A percentile compares a stretch with the other conserved stretches of the same genome.
These are phyloP conservation scores for Nesogale talazaci DNA, from an alignment of 2,113 vertebrate species.

Conservation along the genomic window DNA sequence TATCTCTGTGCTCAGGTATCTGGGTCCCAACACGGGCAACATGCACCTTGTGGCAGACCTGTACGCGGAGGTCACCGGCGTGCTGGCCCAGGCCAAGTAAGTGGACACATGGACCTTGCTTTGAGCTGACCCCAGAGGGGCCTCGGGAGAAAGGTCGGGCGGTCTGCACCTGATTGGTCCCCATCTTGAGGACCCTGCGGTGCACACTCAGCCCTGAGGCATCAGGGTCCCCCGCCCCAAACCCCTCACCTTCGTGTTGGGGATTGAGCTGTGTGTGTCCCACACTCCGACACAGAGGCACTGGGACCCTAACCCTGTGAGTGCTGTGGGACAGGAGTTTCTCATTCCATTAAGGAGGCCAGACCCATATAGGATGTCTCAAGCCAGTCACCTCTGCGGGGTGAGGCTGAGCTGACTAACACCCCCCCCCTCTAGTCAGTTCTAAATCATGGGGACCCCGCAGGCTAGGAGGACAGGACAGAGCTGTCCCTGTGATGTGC, in stretches of 20 bases:
- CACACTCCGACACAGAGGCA: background rate
- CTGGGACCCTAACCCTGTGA: too few species aligned
- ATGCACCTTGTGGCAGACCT: constrained; percentile 99
- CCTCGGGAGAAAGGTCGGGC: background rate
- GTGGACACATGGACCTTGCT: constrained; percentile 65
- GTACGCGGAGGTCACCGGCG: constrained; percentile 98
- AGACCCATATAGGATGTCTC: background rate
- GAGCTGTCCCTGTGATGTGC: too few species aligned
- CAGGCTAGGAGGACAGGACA: too few species aligned
- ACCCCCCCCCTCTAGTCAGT: too few species aligned
- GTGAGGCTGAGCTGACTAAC: background rate
- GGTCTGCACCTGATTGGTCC: background rate
- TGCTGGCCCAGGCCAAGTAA: constrained; percentile 98
- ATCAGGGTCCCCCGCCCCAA: background rate
- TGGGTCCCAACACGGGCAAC: constrained; percentile 98
- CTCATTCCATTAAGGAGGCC: background rate
- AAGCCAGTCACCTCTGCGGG: background rate
- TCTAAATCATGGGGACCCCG: too few species aligned
- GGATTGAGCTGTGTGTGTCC: background rate
- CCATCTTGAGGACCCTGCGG: background rate
- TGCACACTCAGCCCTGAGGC: background rate
- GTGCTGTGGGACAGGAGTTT: background rate
- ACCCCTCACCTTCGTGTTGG: background rate
- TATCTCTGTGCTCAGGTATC: constrained; percentile 88
- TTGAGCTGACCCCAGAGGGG: background rate